These are phyloP conservation scores for Otolemur crassicaudatus DNA, from an alignment of 2,797 vertebrate genomes.

Conservation along the genomic window DNA sequence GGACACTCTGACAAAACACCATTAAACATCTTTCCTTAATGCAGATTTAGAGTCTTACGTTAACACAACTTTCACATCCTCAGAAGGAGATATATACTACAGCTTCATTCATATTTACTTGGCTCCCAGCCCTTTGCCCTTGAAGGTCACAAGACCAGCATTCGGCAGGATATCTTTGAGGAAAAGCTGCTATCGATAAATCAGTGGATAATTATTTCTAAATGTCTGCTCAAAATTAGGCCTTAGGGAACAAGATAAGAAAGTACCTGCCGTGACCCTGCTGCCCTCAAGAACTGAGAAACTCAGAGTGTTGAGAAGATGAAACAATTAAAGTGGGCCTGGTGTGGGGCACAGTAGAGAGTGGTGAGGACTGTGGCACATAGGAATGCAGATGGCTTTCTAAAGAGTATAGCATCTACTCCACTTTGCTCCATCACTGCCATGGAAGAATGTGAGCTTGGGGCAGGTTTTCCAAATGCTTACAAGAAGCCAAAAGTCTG, in stretches of 20 bases:
- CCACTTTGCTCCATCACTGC: fast-evolving
- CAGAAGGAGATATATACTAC: background rate
- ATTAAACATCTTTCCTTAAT: background rate
- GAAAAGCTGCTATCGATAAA: background rate
- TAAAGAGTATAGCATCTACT: background rate
- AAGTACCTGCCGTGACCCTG: background rate
- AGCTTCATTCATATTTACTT: background rate
- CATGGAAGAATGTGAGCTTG: fast-evolving
- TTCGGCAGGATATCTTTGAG: background rate
- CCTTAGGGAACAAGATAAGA: too few species aligned
- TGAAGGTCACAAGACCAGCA: background rate
- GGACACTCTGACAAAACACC: background rate
- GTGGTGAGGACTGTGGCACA: background rate
- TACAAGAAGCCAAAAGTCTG: background rate
- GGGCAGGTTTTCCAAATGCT: background rate
- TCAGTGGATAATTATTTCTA: background rate
- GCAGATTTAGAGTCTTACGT: background rate
- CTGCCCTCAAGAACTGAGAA: background rate
- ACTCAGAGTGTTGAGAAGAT: background rate
- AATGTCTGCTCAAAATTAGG: background rate
- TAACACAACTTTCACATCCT: background rate
- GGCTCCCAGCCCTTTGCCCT: background rate
- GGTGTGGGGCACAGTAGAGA: background rate
- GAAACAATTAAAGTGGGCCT: background rate
- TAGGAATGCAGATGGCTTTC: background rate